Conservation (phyloP, 2,888 invertebrate genomes). For the Mongoloraphidia duomilia region DNA sequence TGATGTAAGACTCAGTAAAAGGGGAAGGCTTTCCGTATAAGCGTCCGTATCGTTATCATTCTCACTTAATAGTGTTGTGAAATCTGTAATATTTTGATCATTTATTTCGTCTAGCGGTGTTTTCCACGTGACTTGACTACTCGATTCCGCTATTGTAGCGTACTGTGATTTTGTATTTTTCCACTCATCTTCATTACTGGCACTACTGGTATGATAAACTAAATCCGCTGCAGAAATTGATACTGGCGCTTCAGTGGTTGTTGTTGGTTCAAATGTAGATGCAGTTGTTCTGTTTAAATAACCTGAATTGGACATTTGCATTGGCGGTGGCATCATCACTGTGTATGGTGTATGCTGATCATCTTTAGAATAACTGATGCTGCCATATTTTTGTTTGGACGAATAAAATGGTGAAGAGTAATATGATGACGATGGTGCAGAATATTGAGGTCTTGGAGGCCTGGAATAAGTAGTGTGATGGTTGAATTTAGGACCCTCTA, state of each 20-base stretch:
- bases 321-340: constrained; percentile 54
- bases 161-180: constrained; percentile 19
- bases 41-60: too few species aligned
- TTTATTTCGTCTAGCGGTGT: constrained; percentile 13
- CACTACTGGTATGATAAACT: constrained; percentile 47
- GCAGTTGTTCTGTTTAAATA: constrained; percentile 11
- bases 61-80: too few species aligned
- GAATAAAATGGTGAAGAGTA: constrained; percentile 24
- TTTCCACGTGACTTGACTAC: constrained; percentile 25
- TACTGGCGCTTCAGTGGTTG: constrained; percentile 25
- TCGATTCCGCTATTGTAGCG: constrained; percentile 20
- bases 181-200: constrained; percentile 32
- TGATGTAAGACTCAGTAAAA: too few species aligned
- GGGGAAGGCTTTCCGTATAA: too few species aligned
- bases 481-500: constrained; percentile 32
- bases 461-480: constrained; percentile 24
- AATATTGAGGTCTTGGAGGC: constrained; percentile 23
- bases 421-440: constrained; percentile 28
- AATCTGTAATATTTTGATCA: too few species aligned
- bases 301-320: constrained; percentile 30
- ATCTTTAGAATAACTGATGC: constrained; percentile 34
- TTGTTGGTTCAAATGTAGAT: constrained; percentile 16
- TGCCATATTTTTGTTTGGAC: constrained; percentile 31
- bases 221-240: constrained; percentile 48
- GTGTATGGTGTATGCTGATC: constrained; percentile 46